Base-by-base conservation (phyloP, 1,140 invertebrate genomes). In the Halictus rubicundus region DNA sequence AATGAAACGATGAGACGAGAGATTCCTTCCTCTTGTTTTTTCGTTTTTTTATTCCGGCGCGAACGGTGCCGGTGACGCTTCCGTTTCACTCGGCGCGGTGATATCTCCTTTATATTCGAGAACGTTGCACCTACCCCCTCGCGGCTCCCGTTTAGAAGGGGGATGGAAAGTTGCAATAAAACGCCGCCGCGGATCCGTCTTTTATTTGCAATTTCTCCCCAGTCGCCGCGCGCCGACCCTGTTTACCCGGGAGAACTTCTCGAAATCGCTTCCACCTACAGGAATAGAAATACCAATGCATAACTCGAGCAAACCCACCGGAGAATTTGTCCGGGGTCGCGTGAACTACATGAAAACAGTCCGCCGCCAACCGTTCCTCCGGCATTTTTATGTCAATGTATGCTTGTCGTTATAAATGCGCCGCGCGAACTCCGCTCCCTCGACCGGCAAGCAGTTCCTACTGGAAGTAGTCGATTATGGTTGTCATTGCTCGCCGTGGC, bases 201-300 rank as follows among this genome's bases (percentile, higher is more conserved):
- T 78, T 64, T 78, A 59, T 72, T 78, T 16, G 76, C 76, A 32
- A 64, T 72, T 65, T 57, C 46, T 54, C 37, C 37, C 69, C 25
- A 54, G 46, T 60, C 49, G 19, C 19, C 19, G 19, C 54, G 19
- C 5, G 7, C 42, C 9, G 32, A 23, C 42, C 42, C 54, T 23
- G n/a, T 9, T n/a, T 46, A n/a, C 46, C 8, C 8, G 27, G 37
- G 8, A 21, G 7, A 72, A 78, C 16, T 64, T 64, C 14, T 72
- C 60, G 46, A 65, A 78, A 78, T 78, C 76, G 76, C 12, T 72
- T 64, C 46, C 42, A 70, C 60, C 19, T 72, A 72, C 76, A 64
- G 37, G 68, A 65, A 71, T 54, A 57, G 59, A 78, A 78, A 78
- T 32, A 65, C 37, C 68, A 6, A 72, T 54, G 21, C 59, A 63